Evolutionary conservation across 2,888 invertebrate species (phyloP), one percentile per base, ranked within the genome.

Genomic region (Abrostola triplasia): DNA sequence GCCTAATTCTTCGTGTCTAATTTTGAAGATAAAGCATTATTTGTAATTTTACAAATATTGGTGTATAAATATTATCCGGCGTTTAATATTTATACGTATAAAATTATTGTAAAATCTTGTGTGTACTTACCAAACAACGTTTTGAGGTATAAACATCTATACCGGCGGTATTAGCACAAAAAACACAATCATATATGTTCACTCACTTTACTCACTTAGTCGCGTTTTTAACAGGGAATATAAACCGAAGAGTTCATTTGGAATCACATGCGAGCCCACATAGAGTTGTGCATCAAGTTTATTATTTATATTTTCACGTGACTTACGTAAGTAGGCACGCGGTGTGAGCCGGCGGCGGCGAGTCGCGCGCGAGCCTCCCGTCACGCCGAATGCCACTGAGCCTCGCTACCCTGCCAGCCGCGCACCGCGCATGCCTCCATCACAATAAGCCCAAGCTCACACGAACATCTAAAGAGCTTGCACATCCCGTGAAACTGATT

Each of bases 351-450:
- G 64, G 55, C 60, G 51, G 64, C 73, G 67, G 72, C 76, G 70
- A 50, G 59, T 69, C 68, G 84, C 90, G 88, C 78, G 87, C 88
- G 86, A 66, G 67, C 83, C 75, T 77, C 83, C 85, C 85, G 88
- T 83, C 85, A 76, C 87, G 84, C 84, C 85, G 85, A 86, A 78
- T 88, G 88, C 87, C 87, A 92, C 92, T 92, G 84, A 88, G 84
- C 78, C 81, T 73, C 72, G 72, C 64, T 69, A 60, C 76, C 76
- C 79, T 74, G 68, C 79, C 74, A 76, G 81, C 69, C 76, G 61
- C 80, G 70, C 84, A 90, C 80, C 87, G 93, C 94, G 94, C 94
- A 93, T 93, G 94, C 89, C 88, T 90, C 87, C 81, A 83, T 83
- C 81, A 86, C 89, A 86, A 85, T 89, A 90, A 92, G 83, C 89